A percentile compares a stretch with the other conserved stretches of the same genome.
Conservation (phyloP, 2,888 invertebrate species). For the Chrysolina haemoptera region DNA sequence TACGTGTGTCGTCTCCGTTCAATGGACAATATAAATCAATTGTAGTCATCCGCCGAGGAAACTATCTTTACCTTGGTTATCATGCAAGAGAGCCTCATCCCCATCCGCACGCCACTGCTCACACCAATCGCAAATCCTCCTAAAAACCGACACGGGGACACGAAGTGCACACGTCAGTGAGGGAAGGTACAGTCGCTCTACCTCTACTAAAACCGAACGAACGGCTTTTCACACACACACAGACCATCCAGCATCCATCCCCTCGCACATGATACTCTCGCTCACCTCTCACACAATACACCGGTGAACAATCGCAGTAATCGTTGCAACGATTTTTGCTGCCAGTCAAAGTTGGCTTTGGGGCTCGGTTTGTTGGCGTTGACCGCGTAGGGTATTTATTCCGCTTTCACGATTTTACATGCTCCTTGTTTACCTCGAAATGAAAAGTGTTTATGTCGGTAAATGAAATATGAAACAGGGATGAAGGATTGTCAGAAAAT, state of each 20-base stretch:
- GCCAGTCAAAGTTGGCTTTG: conserved; percentile 41
- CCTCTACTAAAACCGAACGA: conserved; percentile 43
- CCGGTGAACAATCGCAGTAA: conserved; percentile 49
- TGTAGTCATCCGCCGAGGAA: not conserved
- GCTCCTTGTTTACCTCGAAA: conserved; percentile 41
- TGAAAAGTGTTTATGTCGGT: conserved; percentile 44
- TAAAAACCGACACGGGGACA: conserved; percentile 44
- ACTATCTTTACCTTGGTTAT: conserved; percentile 6
- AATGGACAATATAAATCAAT: too few relatives aligned
- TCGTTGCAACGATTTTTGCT: conserved; percentile 45
- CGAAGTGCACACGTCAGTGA: conserved; percentile 39
- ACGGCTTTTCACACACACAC: conserved; percentile 45
- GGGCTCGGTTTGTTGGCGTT: conserved; percentile 24
- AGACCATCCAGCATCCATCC: conserved; percentile 38
- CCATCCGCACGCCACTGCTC: conserved; percentile 30
- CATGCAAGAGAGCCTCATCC: conserved; percentile 6
- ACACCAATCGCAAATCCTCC: conserved; percentile 36
- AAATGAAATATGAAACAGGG: conserved; percentile 38
- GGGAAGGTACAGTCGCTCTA: conserved; percentile 45
- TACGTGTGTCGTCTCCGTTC: too few relatives aligned
- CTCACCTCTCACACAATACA: conserved; percentile 39
- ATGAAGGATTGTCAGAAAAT: conserved; percentile 6
- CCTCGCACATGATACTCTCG: conserved; percentile 29
- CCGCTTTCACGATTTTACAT: conserved; percentile 38
- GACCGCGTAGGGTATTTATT: conserved; percentile 39